Evolutionary conservation across 2,113 vertebrate genomes (phyloP), one percentile per base, ranked within the genome.

Genomic region (Conger conger): DNA sequence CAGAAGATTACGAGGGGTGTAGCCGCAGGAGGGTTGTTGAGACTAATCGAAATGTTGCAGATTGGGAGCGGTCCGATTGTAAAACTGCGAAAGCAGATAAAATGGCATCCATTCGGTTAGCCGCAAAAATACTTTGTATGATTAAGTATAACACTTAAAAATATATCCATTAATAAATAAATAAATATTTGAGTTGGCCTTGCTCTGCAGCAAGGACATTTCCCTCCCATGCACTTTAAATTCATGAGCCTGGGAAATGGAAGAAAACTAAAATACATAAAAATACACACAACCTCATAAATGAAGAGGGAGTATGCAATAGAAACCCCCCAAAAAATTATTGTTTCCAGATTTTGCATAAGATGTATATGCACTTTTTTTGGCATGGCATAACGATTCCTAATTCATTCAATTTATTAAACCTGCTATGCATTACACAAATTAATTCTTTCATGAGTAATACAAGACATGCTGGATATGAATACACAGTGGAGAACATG

Each of bases 321-420:
- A 33, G 9, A 33, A 73, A 50, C 11, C 11, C 11, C 15, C 6
- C 4, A 42, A 42, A 42, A 57, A 27, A 63, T 73, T 33, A 73
- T 33, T 73, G 68, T 73, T 73, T 73, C 68, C 68, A 30, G 27
- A 33, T 33, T 73, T 27, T 37, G 77, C 38, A 38, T 38, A 79
- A 79, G 77, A 38, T 37, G 36, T 38, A 79, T 6, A 27, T 37
- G 77, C 35, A n/a, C 20, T 2, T 79, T 37, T 79, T 73, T 73
- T 79, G 77, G 38, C 35, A 38, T 23, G 77, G 77, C 77, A 37
- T 33, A 38, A 79, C 13, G 77, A 40, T 79, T 79, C 36, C 38
- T 79, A 79, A 79, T 23, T 79, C 36, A 79, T 38, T 79, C 38
- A 79, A 38, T 37, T 79, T 79, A 79, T 38, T 18, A 79, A 79